Percentiles rank a stretch among this genome's conserved stretches.
Conservation (phyloP, 1,140 invertebrate genomes). For the Drosophila triauraria region DNA sequence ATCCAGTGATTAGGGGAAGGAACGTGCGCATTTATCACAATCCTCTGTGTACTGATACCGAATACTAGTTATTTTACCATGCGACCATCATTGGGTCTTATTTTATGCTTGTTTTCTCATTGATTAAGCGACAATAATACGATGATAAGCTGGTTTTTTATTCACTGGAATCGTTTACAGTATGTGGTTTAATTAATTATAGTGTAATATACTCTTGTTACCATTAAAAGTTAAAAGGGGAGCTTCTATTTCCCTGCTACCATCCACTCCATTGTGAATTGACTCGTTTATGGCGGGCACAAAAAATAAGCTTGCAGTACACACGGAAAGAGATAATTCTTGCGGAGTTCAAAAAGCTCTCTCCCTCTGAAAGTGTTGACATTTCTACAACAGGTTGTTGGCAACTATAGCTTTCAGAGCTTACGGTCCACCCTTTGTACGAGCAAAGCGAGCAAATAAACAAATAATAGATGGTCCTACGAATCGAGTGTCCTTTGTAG, state of each 20-base stretch:
- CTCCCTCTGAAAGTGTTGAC: not conserved
- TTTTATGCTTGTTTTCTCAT: conserved; percentile 19
- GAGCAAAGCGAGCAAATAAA: not conserved
- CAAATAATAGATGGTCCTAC: not conserved
- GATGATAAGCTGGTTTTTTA: conserved; percentile 15
- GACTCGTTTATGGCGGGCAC: not conserved
- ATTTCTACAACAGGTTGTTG: conserved; percentile 5
- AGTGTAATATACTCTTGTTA: conserved; percentile 14
- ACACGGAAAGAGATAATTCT: not conserved
- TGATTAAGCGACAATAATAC: conserved; percentile 65
- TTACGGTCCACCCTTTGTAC: not conserved
- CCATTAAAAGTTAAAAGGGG: conserved; percentile 11
- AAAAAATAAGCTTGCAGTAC: not conserved
- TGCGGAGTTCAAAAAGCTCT: conserved; percentile 3
- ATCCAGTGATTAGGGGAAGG: conserved; percentile 61
- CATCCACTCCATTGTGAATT: not conserved
- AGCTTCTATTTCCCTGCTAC: not conserved
- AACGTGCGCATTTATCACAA: conserved; percentile 73
- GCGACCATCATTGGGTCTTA: not conserved
- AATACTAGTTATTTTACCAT: conserved; percentile 33
- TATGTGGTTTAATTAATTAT: conserved; percentile 6
- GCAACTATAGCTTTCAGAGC: not conserved
- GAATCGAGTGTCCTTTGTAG: not conserved
- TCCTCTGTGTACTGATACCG: conserved; percentile 43
- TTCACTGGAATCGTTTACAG: not conserved